Evolutionary conservation across 2,797 vertebrate genomes (phyloP).

Genomic region (Petrocephalus sullivani): DNA sequence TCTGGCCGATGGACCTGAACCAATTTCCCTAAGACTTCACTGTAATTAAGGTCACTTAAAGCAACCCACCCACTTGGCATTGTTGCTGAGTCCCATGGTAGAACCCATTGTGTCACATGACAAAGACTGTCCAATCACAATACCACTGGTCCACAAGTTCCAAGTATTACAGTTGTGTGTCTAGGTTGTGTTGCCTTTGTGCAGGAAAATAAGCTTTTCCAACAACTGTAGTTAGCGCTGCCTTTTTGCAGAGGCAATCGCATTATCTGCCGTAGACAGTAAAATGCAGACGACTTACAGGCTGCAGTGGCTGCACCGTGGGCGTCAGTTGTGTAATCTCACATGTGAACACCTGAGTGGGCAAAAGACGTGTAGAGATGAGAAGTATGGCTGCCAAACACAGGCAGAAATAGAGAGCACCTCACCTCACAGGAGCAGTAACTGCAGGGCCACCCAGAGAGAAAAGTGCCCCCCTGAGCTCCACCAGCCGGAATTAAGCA

Average conservation of each 20-base stretch:
- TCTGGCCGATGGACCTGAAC: neutral
- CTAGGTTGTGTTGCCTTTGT: neutral
- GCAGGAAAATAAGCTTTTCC: neutral
- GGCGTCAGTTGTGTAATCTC: neutral
- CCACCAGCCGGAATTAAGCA: neutral
- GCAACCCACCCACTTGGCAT: neutral
- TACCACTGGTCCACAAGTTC: neutral
- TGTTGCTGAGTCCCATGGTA: neutral
- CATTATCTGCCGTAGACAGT: neutral
- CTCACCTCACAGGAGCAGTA: neutral
- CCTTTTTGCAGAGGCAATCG: neutral
- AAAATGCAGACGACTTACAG: neutral
- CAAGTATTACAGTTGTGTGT: neutral
- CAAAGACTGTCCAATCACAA: neutral
- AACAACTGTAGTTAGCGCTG: neutral
- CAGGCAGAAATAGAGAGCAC: neutral
- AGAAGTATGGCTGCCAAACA: neutral
- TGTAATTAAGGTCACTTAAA: slow-evolving; percentile 12
- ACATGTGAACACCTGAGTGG: neutral
- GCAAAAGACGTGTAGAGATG: neutral
- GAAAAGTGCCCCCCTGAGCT: neutral
- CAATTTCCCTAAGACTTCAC: neutral
- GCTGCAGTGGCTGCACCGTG: neutral
- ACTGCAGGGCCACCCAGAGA: neutral
- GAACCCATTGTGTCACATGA: neutral